phyloP scores from a whole-genome alignment of 2,113 vertebrate genomes.

The Sitta europaea region DNA sequence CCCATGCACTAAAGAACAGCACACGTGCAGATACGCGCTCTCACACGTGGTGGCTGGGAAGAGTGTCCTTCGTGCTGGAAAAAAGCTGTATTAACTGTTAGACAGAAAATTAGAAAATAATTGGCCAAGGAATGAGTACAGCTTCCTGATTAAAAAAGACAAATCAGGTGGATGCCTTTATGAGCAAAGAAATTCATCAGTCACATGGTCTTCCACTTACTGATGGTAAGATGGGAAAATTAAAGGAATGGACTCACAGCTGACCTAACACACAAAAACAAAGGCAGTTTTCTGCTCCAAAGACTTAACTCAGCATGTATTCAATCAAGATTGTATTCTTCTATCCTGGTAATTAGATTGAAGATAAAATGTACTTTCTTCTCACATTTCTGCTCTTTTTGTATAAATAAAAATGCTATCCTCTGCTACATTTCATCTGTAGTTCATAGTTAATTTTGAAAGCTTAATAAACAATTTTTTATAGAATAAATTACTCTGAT shows the following conservation, averaged over 20 bases:
- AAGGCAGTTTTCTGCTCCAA: slow-evolving; percentile 11
- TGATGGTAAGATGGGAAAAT: not conserved
- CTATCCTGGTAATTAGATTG: not conserved
- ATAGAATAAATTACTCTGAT: not conserved
- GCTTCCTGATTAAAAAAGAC: not conserved
- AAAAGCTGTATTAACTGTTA: not conserved
- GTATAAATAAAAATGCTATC: not conserved
- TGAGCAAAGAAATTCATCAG: not conserved
- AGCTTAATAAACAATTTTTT: not conserved
- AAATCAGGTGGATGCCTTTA: not conserved
- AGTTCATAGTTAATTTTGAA: not conserved
- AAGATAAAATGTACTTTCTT: not conserved
- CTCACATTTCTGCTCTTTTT: not conserved
- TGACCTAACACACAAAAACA: not conserved
- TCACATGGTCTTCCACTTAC: not conserved
- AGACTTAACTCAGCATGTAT: not conserved
- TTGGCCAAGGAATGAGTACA: not conserved
- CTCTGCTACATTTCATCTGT: not conserved
- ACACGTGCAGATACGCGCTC: not conserved
- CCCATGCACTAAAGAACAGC: not conserved
- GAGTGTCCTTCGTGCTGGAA: not conserved
- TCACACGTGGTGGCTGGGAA: accelerated
- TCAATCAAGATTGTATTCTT: slow-evolving; percentile 45
- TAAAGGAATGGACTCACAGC: slow-evolving; percentile 11
- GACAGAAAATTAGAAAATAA: not conserved